Evolutionary conservation across 1,140 invertebrate species (phyloP).

Genomic region (Adoxophyes honmai): DNA sequence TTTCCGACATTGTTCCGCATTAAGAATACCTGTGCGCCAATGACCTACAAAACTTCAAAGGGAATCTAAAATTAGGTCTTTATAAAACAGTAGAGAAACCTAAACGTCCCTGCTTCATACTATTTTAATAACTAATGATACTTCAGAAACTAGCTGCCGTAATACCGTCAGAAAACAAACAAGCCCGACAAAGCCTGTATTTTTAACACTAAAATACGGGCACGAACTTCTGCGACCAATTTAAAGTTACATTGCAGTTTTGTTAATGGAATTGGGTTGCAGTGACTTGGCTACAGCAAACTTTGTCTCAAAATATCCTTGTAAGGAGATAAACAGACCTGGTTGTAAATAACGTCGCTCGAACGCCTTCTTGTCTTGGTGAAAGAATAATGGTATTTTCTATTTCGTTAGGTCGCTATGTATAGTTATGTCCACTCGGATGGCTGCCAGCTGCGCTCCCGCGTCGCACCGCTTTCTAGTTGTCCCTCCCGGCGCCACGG

Average conservation of each 20-base stretch:
- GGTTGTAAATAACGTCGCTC: conserved; percentile 64
- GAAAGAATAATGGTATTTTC: conserved; percentile 71
- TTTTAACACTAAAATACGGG: conserved; percentile 7
- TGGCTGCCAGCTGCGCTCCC: conserved; percentile 55
- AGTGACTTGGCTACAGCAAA: conserved; percentile 14
- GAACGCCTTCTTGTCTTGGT: conserved; percentile 64
- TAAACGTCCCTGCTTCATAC: too few species aligned
- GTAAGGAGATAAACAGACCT: conserved; percentile 53
- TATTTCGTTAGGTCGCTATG: conserved; percentile 65
- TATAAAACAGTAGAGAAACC: too few species aligned
- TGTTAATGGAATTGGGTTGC: conserved; percentile 14
- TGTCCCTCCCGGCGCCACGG: conserved; percentile 33
- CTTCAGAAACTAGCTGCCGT: too few species aligned
- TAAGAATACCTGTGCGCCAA: too few species aligned
- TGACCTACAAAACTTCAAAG: too few species aligned
- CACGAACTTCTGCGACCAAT: conserved; percentile 9
- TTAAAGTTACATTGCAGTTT: conserved; percentile 14
- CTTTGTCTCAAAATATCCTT: conserved; percentile 19
- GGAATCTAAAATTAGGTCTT: too few species aligned
- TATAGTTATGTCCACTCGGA: conserved; percentile 62
- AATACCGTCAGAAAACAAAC: too few species aligned
- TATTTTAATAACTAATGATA: too few species aligned
- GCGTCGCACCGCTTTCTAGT: conserved; percentile 28
- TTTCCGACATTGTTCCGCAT: too few species aligned
- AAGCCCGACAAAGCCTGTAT: background rate